Conservation (phyloP, 2,113 vertebrate genomes). For the Eptesicus fuscus region DNA sequence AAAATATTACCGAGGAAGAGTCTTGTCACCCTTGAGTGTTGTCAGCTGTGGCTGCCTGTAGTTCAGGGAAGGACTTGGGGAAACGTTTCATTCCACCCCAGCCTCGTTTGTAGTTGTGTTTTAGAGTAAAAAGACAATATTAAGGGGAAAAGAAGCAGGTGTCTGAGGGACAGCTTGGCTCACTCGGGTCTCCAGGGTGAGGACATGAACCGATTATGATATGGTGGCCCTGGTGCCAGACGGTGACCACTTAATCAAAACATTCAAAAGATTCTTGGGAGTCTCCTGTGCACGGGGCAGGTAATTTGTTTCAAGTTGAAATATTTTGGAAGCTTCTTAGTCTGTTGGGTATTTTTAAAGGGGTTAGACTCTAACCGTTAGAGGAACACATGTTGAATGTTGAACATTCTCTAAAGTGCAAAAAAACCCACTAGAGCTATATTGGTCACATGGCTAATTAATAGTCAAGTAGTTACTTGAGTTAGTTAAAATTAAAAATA, state of each 20-base stretch:
- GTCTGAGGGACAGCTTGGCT: not conserved
- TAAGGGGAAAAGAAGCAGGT: not conserved
- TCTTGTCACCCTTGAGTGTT: not conserved
- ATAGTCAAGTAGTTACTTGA: not conserved
- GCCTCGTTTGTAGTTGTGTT: not conserved
- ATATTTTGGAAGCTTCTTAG: not conserved
- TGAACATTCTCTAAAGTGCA: not conserved
- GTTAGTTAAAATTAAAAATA: constrained; percentile 7
- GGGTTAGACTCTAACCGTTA: too few relatives aligned
- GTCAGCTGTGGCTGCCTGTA: not conserved
- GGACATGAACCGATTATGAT: not conserved
- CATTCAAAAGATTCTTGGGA: not conserved
- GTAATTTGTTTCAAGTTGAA: not conserved
- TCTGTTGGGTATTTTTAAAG: not conserved
- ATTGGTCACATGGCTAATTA: not conserved
- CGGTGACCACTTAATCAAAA: not conserved
- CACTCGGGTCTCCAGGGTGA: not conserved
- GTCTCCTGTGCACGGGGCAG: not conserved
- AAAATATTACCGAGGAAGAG: not conserved
- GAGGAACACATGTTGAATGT: not conserved
- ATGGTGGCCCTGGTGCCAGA: not conserved
- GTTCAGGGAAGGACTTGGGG: not conserved
- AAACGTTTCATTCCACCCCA: not conserved
- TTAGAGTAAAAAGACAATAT: not conserved
- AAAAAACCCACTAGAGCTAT: not conserved